Evolutionary conservation across 2,113 vertebrate species (phyloP).

Genomic region (Thamnaconus septentrionalis): DNA sequence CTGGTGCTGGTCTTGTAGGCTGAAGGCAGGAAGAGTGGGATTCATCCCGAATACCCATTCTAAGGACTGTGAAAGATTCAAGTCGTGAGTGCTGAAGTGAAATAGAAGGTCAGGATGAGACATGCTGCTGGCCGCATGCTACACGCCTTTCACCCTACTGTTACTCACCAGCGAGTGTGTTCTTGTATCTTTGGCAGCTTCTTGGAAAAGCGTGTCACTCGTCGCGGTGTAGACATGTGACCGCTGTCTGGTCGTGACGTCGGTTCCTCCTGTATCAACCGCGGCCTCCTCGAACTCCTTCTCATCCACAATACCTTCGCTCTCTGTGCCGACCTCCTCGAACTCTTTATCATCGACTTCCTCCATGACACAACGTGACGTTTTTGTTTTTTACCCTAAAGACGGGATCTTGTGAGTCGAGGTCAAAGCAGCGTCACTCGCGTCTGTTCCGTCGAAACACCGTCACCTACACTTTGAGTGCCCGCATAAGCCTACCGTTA

Average conservation of each 20-base stretch:
- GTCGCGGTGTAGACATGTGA: slow-evolving; percentile 76
- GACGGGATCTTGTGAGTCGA: too few species aligned
- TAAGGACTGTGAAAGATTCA: slow-evolving; percentile 71
- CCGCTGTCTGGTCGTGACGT: background rate
- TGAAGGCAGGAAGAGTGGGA: slow-evolving; percentile 79
- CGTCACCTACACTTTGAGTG: too few species aligned
- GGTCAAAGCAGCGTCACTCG: too few species aligned
- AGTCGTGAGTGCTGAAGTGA: background rate
- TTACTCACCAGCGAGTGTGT: slow-evolving; percentile 79
- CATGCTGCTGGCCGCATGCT: too few species aligned
- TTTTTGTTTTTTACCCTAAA: too few species aligned
- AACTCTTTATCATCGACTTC: too few species aligned
- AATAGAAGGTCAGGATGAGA: background rate
- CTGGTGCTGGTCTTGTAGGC: slow-evolving; percentile 77
- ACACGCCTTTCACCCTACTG: background rate
- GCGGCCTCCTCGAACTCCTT: background rate
- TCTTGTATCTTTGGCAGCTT: slow-evolving; percentile 3
- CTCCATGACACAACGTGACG: too few species aligned
- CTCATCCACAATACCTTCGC: background rate
- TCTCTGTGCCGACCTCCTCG: too few species aligned
- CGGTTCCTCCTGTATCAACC: background rate
- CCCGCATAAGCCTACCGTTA: too few species aligned
- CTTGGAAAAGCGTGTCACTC: slow-evolving; percentile 62
- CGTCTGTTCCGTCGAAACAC: too few species aligned
- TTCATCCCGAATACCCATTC: slow-evolving; percentile 86